phyloP scores from a whole-genome alignment of 2,113 vertebrate genomes.

The Etia nguti region DNA sequence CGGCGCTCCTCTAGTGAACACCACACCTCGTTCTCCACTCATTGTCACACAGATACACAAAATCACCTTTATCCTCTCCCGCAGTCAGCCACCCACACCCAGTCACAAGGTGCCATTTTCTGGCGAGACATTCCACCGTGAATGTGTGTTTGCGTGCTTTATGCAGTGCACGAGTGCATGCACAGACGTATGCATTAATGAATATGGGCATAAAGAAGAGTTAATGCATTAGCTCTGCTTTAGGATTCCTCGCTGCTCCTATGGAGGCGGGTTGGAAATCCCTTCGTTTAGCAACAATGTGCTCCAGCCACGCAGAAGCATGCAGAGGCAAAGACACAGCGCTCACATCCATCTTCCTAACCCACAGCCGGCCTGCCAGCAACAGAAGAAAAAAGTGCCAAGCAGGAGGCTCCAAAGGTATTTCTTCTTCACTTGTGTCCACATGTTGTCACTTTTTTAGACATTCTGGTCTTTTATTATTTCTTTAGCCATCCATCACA shows the following conservation, averaged over 20 bases:
- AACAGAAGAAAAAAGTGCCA: constrained; percentile 11
- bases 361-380: constrained; percentile 22
- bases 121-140: neutral
- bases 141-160: neutral
- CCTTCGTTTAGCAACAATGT: constrained; percentile 43
- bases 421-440: constrained; percentile 2
- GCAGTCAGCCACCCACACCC: constrained; percentile 45
- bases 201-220: neutral
- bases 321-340: constrained; percentile 6
- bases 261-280: constrained; percentile 36
- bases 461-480: neutral
- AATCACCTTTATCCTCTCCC: constrained; percentile 18
- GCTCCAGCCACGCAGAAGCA: neutral
- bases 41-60: neutral
- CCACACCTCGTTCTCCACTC: constrained; percentile 1
- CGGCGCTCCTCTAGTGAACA: neutral
- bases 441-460: neutral
- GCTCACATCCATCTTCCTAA: constrained; percentile 49
- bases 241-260: constrained; percentile 12
- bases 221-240: constrained; percentile 37
- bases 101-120: constrained; percentile 17
- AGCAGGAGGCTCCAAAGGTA: constrained; percentile 11
- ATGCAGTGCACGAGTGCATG: neutral
- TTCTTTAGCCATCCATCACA: constrained; percentile 1
- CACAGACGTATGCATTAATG: neutral